A percentile compares a stretch with the other conserved stretches of the same genome.
These are phyloP conservation scores for Macaca nemestrina DNA, from an alignment of 2,113 vertebrate genomes.

Conservation along the genomic window DNA sequence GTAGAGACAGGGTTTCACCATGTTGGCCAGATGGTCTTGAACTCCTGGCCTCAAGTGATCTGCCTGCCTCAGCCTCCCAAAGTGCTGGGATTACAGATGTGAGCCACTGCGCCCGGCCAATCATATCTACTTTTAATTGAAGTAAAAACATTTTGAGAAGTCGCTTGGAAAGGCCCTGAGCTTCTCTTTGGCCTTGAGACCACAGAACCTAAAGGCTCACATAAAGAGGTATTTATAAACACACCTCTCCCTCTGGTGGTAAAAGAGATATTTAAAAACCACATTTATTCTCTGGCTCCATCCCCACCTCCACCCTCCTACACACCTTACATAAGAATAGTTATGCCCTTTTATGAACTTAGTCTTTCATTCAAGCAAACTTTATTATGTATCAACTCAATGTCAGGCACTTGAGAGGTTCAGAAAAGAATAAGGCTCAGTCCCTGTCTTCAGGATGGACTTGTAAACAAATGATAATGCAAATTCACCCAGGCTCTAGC, in stretches of 20 bases:
- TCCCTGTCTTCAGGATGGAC: not conserved
- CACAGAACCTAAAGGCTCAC: conserved; percentile 19
- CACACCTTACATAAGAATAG: not conserved
- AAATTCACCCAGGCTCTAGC: not conserved
- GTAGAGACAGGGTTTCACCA: too few relatives aligned
- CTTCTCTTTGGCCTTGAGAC: conserved; percentile 51
- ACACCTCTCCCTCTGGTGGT: conserved; percentile 28
- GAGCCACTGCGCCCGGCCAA: too few relatives aligned
- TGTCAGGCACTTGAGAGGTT: not conserved
- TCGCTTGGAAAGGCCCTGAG: conserved; percentile 12
- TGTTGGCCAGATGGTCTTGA: too few relatives aligned
- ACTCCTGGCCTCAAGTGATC: too few relatives aligned
- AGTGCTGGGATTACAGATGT: too few relatives aligned
- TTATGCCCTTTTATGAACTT: not conserved
- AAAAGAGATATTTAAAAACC: not conserved
- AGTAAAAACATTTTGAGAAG: not conserved
- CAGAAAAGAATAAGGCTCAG: conserved; percentile 58
- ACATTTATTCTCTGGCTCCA: not conserved
- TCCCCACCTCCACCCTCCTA: not conserved
- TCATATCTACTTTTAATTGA: not conserved
- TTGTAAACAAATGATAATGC: not conserved
- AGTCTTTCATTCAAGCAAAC: not conserved
- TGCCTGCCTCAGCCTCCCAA: too few relatives aligned
- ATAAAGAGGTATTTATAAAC: conserved; percentile 69
- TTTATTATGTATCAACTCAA: not conserved